These are phyloP conservation scores for Drosophila subpulchrella DNA, from an alignment of 1,140 invertebrate species.

Conservation along the genomic window DNA sequence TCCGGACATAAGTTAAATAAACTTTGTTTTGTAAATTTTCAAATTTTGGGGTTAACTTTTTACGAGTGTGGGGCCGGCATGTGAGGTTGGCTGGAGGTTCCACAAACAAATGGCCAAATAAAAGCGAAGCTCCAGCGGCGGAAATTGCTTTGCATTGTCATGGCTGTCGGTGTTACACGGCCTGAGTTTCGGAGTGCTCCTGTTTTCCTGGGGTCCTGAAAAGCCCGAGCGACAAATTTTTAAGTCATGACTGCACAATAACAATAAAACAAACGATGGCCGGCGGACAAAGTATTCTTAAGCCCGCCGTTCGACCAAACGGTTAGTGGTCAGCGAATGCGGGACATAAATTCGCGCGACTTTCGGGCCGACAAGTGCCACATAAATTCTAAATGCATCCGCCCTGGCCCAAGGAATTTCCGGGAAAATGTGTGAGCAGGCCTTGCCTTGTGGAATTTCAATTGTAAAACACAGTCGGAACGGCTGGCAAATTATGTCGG, in stretches of 20 bases:
- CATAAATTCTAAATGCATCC: conserved; percentile 81
- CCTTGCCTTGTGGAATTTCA: conserved; percentile 48
- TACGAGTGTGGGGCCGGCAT: conserved; percentile 1
- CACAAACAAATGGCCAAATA: conserved; percentile 77
- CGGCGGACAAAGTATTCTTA: conserved; percentile 72
- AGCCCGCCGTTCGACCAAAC: conserved; percentile 46
- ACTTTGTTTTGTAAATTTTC: not conserved
- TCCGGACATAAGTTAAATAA: not conserved
- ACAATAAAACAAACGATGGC: conserved; percentile 77
- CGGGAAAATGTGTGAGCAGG: conserved; percentile 2
- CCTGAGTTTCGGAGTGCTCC: conserved; percentile 25
- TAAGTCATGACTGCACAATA: conserved; percentile 81
- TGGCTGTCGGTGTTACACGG: conserved; percentile 30
- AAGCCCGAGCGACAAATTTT: conserved; percentile 75
- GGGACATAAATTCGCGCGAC: conserved; percentile 76
- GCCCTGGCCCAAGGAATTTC: conserved; percentile 25
- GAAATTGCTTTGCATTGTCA: conserved; percentile 69
- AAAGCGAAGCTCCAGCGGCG: conserved; percentile 57
- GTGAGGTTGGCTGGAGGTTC: conserved; percentile 18
- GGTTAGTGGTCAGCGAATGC: conserved; percentile 57
- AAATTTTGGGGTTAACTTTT: not conserved
- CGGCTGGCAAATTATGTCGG: conserved; percentile 35
- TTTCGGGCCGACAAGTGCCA: conserved; percentile 77
- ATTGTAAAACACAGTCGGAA: conserved; percentile 32
- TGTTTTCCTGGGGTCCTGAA: conserved; percentile 14